phyloP scores from a whole-genome alignment of 2,888 invertebrate genomes.

The Diadegma fenestrale region DNA sequence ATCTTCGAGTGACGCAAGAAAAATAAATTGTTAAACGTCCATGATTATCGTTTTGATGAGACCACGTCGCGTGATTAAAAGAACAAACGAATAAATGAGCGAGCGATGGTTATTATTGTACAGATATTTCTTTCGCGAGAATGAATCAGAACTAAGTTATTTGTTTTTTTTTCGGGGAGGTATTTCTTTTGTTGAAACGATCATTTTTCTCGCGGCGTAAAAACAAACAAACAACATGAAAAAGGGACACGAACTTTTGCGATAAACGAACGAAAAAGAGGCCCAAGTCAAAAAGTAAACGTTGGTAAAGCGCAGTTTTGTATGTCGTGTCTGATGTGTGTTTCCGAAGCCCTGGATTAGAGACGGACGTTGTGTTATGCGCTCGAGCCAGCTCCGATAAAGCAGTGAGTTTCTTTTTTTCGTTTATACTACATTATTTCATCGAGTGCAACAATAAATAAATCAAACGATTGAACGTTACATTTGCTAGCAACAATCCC shows the following conservation, averaged over 20 bases:
- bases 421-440: slow-evolving; percentile 55
- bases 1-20: slow-evolving; percentile 32
- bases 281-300: slow-evolving; percentile 36
- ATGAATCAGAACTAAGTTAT: slow-evolving; percentile 8
- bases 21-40: slow-evolving; percentile 33
- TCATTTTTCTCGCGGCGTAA: neutral
- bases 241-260: slow-evolving; percentile 26
- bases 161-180: slow-evolving; percentile 2
- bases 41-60: slow-evolving; percentile 53
- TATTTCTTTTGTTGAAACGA: neutral
- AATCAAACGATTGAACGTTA: slow-evolving; percentile 29
- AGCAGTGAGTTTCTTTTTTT: slow-evolving; percentile 78
- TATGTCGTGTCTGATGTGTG: slow-evolving; percentile 81
- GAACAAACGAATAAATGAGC: slow-evolving; percentile 45
- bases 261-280: slow-evolving; percentile 51
- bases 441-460: slow-evolving; percentile 47
- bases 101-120: slow-evolving; percentile 39
- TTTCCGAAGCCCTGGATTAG: slow-evolving; percentile 79
- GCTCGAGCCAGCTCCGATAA: slow-evolving; percentile 76
- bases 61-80: slow-evolving; percentile 23
- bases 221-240: neutral
- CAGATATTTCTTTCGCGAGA: slow-evolving; percentile 46
- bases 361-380: slow-evolving; percentile 76
- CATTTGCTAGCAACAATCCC: slow-evolving; percentile 49
- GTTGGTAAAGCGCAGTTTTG: slow-evolving; percentile 71